phyloP scores from a whole-genome alignment of 2,888 invertebrate genomes.

The Pimpla rufipes region DNA sequence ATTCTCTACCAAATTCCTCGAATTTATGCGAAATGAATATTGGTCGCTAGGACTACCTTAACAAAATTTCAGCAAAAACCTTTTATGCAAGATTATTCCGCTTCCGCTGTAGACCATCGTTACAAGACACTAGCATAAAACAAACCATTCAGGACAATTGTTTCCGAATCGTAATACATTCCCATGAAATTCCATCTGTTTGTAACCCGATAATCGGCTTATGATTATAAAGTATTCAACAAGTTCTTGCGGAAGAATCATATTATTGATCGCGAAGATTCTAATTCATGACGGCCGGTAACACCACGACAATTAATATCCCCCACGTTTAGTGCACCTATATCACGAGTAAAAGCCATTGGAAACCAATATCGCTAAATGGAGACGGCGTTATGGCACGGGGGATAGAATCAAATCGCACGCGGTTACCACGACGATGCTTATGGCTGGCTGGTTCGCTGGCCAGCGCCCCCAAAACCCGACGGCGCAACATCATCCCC shows the following conservation, averaged over 20 bases:
- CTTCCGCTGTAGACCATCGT: too few relatives aligned
- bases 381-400: constrained; percentile 18
- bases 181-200: too few relatives aligned
- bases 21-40: too few relatives aligned
- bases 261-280: not conserved
- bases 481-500: constrained; percentile 68
- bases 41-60: too few relatives aligned
- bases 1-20: too few relatives aligned
- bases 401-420: constrained; percentile 61
- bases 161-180: too few relatives aligned
- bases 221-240: too few relatives aligned
- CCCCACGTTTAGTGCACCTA: not conserved
- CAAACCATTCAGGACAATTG: too few relatives aligned
- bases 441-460: constrained; percentile 18
- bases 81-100: too few relatives aligned
- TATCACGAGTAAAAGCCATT: not conserved
- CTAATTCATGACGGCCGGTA: constrained; percentile 4
- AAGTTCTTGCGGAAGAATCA: not conserved
- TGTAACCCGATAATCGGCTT: too few relatives aligned
- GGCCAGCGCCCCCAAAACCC: constrained; percentile 29
- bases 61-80: too few relatives aligned
- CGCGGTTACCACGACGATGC: constrained; percentile 32
- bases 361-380: constrained; percentile 49
- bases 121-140: too few relatives aligned
- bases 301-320: constrained; percentile 34